Conservation (phyloP, 2,888 invertebrate genomes). For the Chrysolina oricalcia region DNA sequence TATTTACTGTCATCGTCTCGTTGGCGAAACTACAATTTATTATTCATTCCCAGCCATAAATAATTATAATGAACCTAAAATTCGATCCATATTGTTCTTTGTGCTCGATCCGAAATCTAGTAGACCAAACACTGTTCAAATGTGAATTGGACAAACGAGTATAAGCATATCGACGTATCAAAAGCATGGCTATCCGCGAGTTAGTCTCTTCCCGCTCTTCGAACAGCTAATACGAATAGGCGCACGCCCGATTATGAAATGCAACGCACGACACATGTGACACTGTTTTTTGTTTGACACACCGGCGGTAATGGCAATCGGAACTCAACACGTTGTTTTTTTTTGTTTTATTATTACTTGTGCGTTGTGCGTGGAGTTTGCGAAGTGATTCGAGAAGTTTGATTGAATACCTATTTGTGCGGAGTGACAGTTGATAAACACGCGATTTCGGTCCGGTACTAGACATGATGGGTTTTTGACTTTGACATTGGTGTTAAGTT, state of each 20-base stretch:
- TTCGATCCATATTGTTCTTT: slow-evolving; percentile 35
- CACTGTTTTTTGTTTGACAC: slow-evolving; percentile 23
- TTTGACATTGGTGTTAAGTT: neutral
- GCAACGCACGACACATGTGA: slow-evolving; percentile 31
- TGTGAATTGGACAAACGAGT: slow-evolving; percentile 47
- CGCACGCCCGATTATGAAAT: slow-evolving; percentile 43
- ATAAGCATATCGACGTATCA: slow-evolving; percentile 38
- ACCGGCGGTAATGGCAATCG: slow-evolving; percentile 10
- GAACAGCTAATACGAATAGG: slow-evolving; percentile 55
- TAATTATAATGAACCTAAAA: slow-evolving; percentile 28
- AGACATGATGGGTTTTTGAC: slow-evolving; percentile 10
- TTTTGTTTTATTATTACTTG: neutral
- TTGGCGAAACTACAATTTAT: slow-evolving; percentile 28
- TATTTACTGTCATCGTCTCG: slow-evolving; percentile 29
- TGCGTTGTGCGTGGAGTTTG: neutral
- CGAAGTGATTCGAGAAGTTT: neutral
- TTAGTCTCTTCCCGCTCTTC: slow-evolving; percentile 61
- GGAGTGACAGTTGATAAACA: slow-evolving; percentile 10
- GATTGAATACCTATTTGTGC: slow-evolving; percentile 12
- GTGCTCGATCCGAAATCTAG: slow-evolving; percentile 39
- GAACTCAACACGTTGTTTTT: slow-evolving; percentile 1
- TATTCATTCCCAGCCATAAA: slow-evolving; percentile 28
- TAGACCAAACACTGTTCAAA: slow-evolving; percentile 42
- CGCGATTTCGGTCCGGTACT: neutral
- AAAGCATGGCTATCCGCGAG: slow-evolving; percentile 46